A percentile compares a stretch with the other conserved stretches of the same genome.
phyloP scores from a whole-genome alignment of 2,888 invertebrate genomes.

The Yponomeuta cagnagella region DNA sequence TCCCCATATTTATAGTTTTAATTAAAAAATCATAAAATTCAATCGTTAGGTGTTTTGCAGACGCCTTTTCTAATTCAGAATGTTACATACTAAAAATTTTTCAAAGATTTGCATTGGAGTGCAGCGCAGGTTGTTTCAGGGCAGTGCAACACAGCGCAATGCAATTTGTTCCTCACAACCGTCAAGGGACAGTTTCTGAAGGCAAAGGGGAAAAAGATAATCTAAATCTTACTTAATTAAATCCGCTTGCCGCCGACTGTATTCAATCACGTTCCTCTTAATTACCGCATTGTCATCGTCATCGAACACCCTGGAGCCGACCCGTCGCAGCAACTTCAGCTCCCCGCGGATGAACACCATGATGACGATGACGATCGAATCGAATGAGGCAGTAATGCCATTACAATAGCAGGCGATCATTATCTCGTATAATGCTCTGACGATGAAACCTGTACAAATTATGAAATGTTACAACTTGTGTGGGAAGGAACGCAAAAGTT shows the following conservation, averaged over 20 bases:
- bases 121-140: too few relatives aligned
- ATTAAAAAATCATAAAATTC: too few relatives aligned
- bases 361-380: background rate
- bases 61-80: too few relatives aligned
- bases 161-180: too few relatives aligned
- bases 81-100: too few relatives aligned
- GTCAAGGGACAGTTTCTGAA: too few relatives aligned
- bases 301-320: conserved; percentile 4
- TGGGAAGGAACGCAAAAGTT: too few relatives aligned
- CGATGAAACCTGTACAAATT: background rate
- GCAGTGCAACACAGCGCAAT: too few relatives aligned
- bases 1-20: too few relatives aligned
- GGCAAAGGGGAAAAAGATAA: background rate
- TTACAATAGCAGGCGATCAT: background rate
- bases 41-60: too few relatives aligned
- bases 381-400: background rate
- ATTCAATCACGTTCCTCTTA: background rate
- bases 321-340: background rate
- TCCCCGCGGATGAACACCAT: conserved; percentile 9
- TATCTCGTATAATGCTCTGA: background rate
- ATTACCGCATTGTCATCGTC: background rate
- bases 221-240: conserved; percentile 3
- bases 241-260: background rate
- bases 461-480: too few relatives aligned
- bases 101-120: too few relatives aligned